Evolutionary conservation across 2,113 vertebrate species (phyloP).

Genomic region (Eidolon helvum): DNA sequence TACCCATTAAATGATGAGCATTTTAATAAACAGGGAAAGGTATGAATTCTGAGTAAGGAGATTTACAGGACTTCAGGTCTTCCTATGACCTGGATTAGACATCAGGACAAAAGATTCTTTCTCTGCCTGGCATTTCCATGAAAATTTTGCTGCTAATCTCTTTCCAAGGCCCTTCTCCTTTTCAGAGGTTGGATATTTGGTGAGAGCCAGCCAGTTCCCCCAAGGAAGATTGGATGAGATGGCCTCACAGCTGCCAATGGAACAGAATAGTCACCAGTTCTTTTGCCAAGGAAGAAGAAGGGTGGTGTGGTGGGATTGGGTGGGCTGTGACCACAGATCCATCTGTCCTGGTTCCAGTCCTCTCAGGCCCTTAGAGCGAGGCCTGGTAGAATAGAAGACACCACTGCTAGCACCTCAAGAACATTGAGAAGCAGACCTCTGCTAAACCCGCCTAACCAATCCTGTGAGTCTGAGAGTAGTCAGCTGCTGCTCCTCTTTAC

Average conservation of each 20-base stretch:
- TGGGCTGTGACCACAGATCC: background rate
- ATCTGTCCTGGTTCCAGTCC: background rate
- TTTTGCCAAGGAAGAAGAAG: background rate
- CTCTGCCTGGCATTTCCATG: background rate
- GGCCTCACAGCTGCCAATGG: background rate
- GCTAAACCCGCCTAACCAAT: background rate
- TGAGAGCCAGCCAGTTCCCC: background rate
- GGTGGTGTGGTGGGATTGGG: background rate
- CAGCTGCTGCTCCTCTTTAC: background rate
- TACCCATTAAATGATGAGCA: background rate
- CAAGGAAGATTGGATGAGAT: background rate
- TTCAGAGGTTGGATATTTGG: background rate
- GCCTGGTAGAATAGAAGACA: background rate
- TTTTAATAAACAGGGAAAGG: background rate
- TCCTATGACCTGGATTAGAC: background rate
- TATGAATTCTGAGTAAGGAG: background rate
- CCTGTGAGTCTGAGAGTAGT: background rate
- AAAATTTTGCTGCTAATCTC: background rate
- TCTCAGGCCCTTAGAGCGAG: background rate
- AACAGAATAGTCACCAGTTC: background rate
- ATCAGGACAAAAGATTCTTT: background rate
- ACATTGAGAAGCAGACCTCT: background rate
- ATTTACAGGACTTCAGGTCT: background rate
- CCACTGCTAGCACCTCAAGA: background rate
- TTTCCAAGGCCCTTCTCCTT: background rate